Evolutionary conservation across 2,888 invertebrate species (phyloP), one percentile per base, ranked within the genome.

Genomic region (Loripinus fragilis): DNA sequence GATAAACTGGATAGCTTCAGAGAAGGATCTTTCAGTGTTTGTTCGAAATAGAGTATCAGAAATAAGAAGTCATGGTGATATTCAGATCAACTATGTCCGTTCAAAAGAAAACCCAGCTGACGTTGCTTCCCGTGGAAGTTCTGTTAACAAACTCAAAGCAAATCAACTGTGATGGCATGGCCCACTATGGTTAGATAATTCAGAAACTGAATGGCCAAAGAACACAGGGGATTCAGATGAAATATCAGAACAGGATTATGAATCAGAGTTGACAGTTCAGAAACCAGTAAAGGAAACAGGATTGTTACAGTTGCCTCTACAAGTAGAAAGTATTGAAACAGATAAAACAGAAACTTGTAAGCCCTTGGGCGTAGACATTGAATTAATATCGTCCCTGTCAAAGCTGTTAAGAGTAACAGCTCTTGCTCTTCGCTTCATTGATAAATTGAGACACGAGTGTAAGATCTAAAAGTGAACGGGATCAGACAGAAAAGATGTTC

Each of bases 381-480:
- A 64, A 7, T 12, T 7, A 25, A 25, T 25, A 12, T 64, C 64
- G 5, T 60, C 74, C 0, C 3, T 68, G n/a, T 20, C 48, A 5
- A 48, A 48, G 48, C 2, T 69, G 38, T 0, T 74, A 7, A 52
- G 74, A 60, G 45, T 74, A 5, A 68, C 74, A 12, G 74, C 74
- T 2, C 60, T 41, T 20, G 68, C n/a, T 45, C 5, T 68, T 1
- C 52, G 74, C 23, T 74, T 74, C 41, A 8, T 69, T n/a, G 33
- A 33, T 28, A 67, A 55, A 35, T 35, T 68, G 48, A 67, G 38
- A 50, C 17, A 25, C n/a, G 8, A 52, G n/a, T n/a, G n/a, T n/a
- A 52, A 50, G 41, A 52, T 15, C 28, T 28, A 23, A 52, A 68
- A 74, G 23, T 10, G 67, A n/a, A 38, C 38, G 25, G 20, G 52